Evolutionary conservation across 2,888 invertebrate genomes (phyloP), one percentile per base, ranked within the genome.

Genomic region (Nephrocerus scutellatus): DNA sequence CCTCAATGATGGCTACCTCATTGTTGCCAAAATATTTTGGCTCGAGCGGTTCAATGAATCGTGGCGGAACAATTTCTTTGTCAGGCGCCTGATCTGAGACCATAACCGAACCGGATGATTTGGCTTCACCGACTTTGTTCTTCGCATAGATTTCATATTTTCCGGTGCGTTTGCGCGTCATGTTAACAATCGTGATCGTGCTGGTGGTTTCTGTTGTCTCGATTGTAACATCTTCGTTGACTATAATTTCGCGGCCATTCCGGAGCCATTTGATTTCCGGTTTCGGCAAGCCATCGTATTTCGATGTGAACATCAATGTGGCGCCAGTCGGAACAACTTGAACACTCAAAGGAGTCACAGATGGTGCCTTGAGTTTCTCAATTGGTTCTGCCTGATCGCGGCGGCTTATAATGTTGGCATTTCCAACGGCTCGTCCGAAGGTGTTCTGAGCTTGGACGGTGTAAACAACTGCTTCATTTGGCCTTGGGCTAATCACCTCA

Each of bases 131-230:
- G 30, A 77, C 79, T 42, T 77, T 74, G 67, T 86, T 87, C 54
- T 79, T 75, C n/a, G 87, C 81, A 18, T 82, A 73, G 10, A 90
- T 80, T 72, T 91, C 90, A 66, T 91, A 93, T 66, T 88, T 89
- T 19, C 93, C 93, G 43, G 77, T 76, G 59, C 86, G 83, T 57
- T 82, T 82, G 61, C 80, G 82, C 28, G 77, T 77, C 53, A 77
- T 74, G 48, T 83, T 79, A 23, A 74, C 70, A 43, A 90, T 76
- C 50, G 68, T 74, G 18, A 89, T 68, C 28, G 70, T 75, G 1
- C 84, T 82, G 44, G 71, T 76, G 30, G 74, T 78, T 42, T 79
- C 75, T 47, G 76, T 73, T 6, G 69, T 67, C 36, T 60, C 56
- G 34, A 85, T 77, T 23, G 70, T 62, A 43, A 75, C 76, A 47